phyloP scores from a whole-genome alignment of 2,113 vertebrate species.

The Hippocampus comes region DNA sequence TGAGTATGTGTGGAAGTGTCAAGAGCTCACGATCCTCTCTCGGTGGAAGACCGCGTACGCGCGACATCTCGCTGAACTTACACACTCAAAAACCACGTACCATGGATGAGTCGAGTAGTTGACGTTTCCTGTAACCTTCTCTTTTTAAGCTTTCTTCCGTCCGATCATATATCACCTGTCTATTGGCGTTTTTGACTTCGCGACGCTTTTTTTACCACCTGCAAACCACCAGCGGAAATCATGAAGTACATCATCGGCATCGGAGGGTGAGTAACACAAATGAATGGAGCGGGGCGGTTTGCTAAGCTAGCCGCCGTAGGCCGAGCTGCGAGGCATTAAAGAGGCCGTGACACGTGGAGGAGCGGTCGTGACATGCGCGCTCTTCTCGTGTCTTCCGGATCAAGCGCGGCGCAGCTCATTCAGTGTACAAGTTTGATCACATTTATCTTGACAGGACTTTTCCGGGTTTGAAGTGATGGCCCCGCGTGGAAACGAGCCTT shows the following conservation, averaged over 20 bases:
- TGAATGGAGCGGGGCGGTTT: conserved; percentile 17
- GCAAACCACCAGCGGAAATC: conserved; percentile 10
- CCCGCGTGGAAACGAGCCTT: not conserved
- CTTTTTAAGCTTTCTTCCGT: conserved; percentile 71
- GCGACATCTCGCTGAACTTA: conserved; percentile 47
- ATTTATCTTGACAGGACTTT: not conserved
- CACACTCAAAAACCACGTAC: conserved; percentile 22
- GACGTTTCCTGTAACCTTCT: conserved; percentile 74
- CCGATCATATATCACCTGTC: conserved; percentile 52
- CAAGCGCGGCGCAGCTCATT: not conserved
- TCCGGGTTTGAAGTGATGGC: too few relatives aligned
- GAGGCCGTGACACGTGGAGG: conserved; percentile 43
- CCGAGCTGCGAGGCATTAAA: conserved; percentile 11
- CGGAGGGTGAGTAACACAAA: conserved; percentile 81
- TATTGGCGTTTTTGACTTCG: conserved; percentile 40
- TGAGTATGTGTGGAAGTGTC: conserved; percentile 36
- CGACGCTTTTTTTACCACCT: conserved; percentile 2
- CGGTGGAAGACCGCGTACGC: conserved; percentile 59
- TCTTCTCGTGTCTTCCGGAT: not conserved
- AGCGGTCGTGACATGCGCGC: conserved; percentile 10
- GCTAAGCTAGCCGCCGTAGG: conserved; percentile 23
- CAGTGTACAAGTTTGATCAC: not conserved
- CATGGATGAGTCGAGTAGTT: conserved; percentile 77
- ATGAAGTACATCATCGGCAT: conserved; percentile 91
- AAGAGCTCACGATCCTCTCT: conserved; percentile 37